A percentile compares a stretch with the other conserved stretches of the same genome.
Conservation (phyloP, 2,888 invertebrate genomes). For the Pomacea canaliculata region DNA sequence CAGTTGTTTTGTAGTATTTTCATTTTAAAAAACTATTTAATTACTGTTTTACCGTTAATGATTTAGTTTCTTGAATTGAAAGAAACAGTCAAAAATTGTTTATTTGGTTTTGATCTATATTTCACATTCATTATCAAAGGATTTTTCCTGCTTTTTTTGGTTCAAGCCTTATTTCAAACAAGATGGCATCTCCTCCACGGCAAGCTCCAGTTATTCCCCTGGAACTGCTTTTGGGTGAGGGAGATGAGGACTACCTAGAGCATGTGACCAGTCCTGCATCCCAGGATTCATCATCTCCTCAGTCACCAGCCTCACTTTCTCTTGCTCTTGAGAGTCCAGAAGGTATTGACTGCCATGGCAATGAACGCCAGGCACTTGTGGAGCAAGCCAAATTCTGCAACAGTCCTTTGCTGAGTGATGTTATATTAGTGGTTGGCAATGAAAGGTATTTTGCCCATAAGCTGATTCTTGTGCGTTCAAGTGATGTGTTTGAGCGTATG, state of each 20-base stretch:
- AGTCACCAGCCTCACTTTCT: conserved; percentile 37
- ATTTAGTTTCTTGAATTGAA: too few relatives aligned
- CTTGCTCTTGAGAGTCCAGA: conserved; percentile 51
- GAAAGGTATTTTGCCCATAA: conserved; percentile 70
- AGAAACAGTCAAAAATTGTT: too few relatives aligned
- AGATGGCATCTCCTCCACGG: conserved; percentile 23
- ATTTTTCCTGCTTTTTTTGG: background rate
- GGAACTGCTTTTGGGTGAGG: conserved; percentile 21
- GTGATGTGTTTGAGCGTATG: conserved; percentile 73
- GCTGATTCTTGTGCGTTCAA: conserved; percentile 69
- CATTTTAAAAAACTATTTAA: too few relatives aligned
- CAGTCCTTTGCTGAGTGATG: conserved; percentile 57
- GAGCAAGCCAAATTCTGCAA: conserved; percentile 59
- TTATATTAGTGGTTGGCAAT: conserved; percentile 65
- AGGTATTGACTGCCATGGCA: conserved; percentile 60
- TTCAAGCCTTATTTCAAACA: background rate
- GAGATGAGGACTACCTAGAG: conserved; percentile 3
- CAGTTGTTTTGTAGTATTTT: too few relatives aligned
- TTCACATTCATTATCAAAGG: too few relatives aligned
- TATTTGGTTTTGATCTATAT: too few relatives aligned
- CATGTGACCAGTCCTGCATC: conserved; percentile 12
- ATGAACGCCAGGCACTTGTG: conserved; percentile 50
- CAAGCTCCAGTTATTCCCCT: conserved; percentile 19
- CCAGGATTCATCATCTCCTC: conserved; percentile 18
- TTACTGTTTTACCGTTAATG: too few relatives aligned